Base-by-base conservation (phyloP, 2,888 invertebrate species). In the Platycheirus rosarum region DNA sequence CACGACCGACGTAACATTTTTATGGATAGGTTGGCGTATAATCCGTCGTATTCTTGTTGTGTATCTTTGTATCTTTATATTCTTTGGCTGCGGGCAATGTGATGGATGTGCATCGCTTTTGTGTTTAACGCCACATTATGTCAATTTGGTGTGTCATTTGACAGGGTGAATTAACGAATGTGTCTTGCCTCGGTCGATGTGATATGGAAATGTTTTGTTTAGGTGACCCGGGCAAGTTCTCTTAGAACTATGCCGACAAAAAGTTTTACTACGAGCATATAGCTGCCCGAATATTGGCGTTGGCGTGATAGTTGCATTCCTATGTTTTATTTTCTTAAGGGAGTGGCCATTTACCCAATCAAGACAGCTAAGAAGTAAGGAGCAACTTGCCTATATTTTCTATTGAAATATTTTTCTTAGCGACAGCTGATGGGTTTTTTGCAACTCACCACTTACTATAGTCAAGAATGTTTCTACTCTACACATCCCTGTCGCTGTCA, bases 61-160 rank as follows among this genome's bases (percentile, higher is more conserved):
- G 57, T 78, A 46, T 60, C 44, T 73, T 66, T 77, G 60, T 80
- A 60, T 60, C 57, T 79, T 18, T 57, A 16, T 78, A 37, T 48
- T 18, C 23, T 8, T 66, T 53, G 51, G 75, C 65, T 75, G 62
- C 76, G 53, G 76, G 70, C 76, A 37, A 46, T 71, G 65, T 80
- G 80, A 80, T 80, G 80, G 76, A 80, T 80, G 80, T 80, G 80
- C 80, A 76, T 53, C 46, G 80, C 76, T 80, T 80, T 80, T 80
- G 76, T 80, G 80, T 80, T 80, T 53, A 80, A 80, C 80, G 80
- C 80, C 80, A 80, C 76, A 80, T 80, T 80, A 80, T 80, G 80
- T 80, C 80, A 80, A 65, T 75, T 80, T 42, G 76, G 76, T 80
- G 80, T 80, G 80, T 80, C 80, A 76, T 76, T 70, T 80, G 70